Base-by-base conservation (phyloP, 1,140 invertebrate species). In the Ladona fulva region DNA sequence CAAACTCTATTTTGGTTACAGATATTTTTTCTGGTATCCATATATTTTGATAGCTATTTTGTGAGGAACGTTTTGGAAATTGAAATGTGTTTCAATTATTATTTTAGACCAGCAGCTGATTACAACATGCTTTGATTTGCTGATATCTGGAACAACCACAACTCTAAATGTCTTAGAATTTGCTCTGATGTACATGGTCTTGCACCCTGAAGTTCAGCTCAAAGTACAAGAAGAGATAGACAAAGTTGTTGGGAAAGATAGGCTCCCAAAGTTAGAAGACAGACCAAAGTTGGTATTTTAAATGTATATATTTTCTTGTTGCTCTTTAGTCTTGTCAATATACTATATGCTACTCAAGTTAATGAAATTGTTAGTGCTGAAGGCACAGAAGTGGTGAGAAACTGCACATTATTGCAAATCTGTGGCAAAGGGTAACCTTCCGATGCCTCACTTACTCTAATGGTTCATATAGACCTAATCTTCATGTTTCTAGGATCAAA, bases 101-200 rank as follows among this genome's bases (percentile, higher is more conserved):
- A 80, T 85, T 82, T 79, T 82, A 88, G 90, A 90, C 66, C 87
- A 92, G 83, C 90, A 91, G 83, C 83, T 93, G 14, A 82, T 91
- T 77, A 86, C 91, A 0, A 81, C 92, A 0, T 91, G 91, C 79
- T 81, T 91, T 78, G 92, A 93, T 82, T 85, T 93, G 66, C 89
- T 93, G 42, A 86, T 92, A 82, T 91, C 91, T 76, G 92, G 92
- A 6, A 87, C 90, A 5, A 91, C 92, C 81, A 92, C 92, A 0
- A 92, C 91, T 0, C 89, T 87, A 73, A 92, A 90, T 79, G 90
- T 90, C 0, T 82, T 91, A 10, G 85, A 87, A 0, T 90, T 89
- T 80, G 85, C 88, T 24, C 84, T 94, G 24, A 85, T 92, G 0
- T 88, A 90, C 79, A 83, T 95, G 25, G 87, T 91, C 0, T 83